Percentiles rank a stretch among this genome's conserved stretches.
Evolutionary conservation across 2,888 invertebrate genomes (phyloP).

Genomic region (Torymus auratus): DNA sequence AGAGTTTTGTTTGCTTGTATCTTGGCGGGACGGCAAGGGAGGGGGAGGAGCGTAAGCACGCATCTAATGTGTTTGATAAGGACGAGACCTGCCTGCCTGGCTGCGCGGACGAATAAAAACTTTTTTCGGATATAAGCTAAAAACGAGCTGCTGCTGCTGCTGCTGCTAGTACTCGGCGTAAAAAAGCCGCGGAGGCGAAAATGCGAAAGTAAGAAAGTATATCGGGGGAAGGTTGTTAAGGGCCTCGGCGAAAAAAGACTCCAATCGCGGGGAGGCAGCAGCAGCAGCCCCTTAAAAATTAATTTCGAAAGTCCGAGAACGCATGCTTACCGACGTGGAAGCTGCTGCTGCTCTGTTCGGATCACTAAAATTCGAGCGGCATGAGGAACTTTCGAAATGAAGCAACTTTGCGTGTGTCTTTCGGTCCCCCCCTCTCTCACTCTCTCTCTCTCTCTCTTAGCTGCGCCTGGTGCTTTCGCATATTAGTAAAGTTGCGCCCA

Average conservation of each 20-base stretch:
- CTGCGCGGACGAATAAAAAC: conserved; percentile 14
- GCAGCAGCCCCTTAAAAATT: conserved; percentile 68
- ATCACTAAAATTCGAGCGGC: conserved; percentile 50
- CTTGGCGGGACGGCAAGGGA: not conserved
- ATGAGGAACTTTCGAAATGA: conserved; percentile 69
- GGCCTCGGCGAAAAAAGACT: not conserved
- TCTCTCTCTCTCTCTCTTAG: conserved; percentile 54
- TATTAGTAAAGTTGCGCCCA: conserved; percentile 74
- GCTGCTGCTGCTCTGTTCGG: conserved; percentile 26
- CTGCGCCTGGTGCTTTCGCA: conserved; percentile 64
- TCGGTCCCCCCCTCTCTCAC: conserved; percentile 59
- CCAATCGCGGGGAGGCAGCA: not conserved
- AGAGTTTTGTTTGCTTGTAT: conserved; percentile 33
- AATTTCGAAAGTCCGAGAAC: conserved; percentile 69
- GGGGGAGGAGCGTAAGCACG: not conserved
- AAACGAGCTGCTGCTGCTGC: conserved; percentile 13
- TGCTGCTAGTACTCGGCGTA: not conserved
- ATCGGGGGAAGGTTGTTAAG: conserved; percentile 30
- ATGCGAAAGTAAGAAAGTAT: conserved; percentile 58
- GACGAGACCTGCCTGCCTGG: not conserved
- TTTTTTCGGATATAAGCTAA: conserved; percentile 24
- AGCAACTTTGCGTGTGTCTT: conserved; percentile 76
- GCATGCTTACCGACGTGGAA: conserved; percentile 11
- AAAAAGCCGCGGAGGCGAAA: conserved; percentile 33
- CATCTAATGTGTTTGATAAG: conserved; percentile 37